These are phyloP conservation scores for Elachura formosa DNA, from an alignment of 2,113 vertebrate genomes.

Conservation along the genomic window DNA sequence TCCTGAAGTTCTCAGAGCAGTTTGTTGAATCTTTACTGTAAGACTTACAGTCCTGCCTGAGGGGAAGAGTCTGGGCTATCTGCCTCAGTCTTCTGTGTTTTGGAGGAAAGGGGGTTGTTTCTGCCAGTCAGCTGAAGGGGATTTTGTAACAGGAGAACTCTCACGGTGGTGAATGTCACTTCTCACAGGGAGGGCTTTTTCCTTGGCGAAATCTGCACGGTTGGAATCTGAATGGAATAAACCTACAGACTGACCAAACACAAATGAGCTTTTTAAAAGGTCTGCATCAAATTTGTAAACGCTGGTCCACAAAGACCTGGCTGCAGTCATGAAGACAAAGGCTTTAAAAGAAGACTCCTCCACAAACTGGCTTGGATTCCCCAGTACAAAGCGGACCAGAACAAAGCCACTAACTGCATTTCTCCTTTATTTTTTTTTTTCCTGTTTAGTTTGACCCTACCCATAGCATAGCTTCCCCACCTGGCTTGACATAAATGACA, in stretches of 20 bases:
- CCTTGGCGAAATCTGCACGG: background rate
- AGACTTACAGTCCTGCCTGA: background rate
- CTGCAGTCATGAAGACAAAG: background rate
- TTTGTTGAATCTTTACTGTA: background rate
- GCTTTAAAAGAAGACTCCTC: background rate
- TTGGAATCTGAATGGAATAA: constrained; percentile 4
- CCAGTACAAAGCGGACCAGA: background rate
- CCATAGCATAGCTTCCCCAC: background rate
- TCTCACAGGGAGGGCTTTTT: constrained; percentile 1
- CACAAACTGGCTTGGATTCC: background rate
- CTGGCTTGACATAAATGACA: background rate
- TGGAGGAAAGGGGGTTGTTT: background rate
- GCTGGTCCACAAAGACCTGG: background rate
- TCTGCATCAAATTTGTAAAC: background rate
- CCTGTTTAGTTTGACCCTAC: background rate
- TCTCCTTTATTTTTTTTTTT: background rate
- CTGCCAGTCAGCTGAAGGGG: background rate
- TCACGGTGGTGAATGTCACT: background rate
- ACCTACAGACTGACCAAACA: background rate
- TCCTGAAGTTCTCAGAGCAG: background rate
- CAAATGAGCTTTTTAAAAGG: background rate
- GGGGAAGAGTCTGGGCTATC: background rate
- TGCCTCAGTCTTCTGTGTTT: background rate
- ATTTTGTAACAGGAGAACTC: background rate
- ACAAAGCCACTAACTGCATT: background rate